These are phyloP conservation scores for Pterocles gutturalis DNA, from an alignment of 2,113 vertebrate genomes.

Conservation along the genomic window DNA sequence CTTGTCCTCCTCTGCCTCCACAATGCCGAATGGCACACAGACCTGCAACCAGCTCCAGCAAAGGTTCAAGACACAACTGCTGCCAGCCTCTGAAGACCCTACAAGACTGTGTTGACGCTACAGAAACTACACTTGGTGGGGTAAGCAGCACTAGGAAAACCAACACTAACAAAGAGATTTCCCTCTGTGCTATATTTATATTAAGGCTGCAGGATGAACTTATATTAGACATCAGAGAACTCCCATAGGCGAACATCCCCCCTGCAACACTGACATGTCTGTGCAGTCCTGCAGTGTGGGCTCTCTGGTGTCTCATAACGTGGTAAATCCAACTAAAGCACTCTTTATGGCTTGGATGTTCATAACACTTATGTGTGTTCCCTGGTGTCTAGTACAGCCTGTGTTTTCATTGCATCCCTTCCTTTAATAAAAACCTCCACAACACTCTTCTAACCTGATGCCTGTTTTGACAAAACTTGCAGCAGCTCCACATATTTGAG, in stretches of 20 bases:
- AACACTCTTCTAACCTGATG: neutral
- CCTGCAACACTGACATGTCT: neutral
- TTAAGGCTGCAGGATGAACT: neutral
- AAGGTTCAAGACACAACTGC: neutral
- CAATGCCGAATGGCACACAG: fast-evolving
- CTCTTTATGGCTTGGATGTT: neutral
- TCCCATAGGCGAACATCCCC: neutral
- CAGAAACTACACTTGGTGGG: neutral
- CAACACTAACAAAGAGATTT: neutral
- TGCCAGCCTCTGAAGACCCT: neutral
- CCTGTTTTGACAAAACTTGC: neutral
- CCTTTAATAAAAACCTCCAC: neutral
- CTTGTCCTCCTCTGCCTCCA: neutral
- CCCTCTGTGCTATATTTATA: neutral
- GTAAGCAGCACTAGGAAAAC: neutral
- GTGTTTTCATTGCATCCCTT: neutral
- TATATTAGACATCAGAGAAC: neutral
- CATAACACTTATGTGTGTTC: neutral
- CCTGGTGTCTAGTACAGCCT: neutral
- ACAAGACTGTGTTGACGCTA: fast-evolving
- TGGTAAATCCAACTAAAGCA: slow-evolving; percentile 27
- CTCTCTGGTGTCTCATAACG: neutral
- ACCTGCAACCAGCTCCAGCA: neutral
- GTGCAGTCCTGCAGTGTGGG: neutral
- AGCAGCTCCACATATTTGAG: neutral